These are phyloP conservation scores for Tyrannus savana DNA, from an alignment of 2,113 vertebrate species.

Conservation along the genomic window DNA sequence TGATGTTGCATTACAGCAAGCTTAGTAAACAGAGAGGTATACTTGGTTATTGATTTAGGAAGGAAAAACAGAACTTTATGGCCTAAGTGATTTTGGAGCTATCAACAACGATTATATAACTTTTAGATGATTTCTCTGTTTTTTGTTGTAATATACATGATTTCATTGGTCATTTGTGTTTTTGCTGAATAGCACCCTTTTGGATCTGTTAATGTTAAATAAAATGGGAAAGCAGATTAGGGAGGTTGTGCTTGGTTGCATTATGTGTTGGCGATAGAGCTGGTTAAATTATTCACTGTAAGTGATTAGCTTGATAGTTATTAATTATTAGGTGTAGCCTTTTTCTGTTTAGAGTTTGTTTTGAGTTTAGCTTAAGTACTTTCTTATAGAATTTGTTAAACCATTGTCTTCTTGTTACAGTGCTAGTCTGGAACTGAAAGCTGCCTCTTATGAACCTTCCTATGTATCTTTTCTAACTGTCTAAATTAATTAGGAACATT, in stretches of 20 bases:
- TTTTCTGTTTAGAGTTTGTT: neutral
- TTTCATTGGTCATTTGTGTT: neutral
- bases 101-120: neutral
- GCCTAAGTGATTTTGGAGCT: neutral
- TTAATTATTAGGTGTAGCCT: neutral
- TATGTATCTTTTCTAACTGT: neutral
- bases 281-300: constrained; percentile 15
- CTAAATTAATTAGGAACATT: neutral
- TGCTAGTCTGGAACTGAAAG: neutral
- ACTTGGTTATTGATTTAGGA: neutral
- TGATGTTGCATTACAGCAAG: neutral
- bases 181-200: constrained; percentile 7
- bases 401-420: neutral
- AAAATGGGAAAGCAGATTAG: neutral
- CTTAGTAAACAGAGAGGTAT: neutral
- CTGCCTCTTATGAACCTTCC: neutral
- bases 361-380: neutral
- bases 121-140: neutral
- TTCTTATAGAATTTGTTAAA: neutral
- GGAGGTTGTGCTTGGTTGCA: neutral
- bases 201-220: constrained; percentile 29
- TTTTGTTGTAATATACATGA: neutral
- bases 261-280: neutral
- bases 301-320: neutral
- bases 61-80: neutral